phyloP scores from a whole-genome alignment of 1,140 invertebrate species.

The Trichoplusia ni region DNA sequence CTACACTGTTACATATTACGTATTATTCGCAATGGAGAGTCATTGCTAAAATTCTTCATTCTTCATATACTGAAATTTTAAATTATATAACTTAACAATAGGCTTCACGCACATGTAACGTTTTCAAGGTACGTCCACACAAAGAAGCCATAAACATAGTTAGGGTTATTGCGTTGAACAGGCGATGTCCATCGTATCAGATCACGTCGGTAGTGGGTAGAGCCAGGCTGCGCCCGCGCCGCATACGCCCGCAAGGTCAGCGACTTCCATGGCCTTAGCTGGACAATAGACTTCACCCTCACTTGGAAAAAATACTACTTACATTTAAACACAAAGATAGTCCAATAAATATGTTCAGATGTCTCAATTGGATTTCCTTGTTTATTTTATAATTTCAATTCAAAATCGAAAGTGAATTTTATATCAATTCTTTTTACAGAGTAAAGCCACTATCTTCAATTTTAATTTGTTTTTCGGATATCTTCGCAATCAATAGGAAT shows the following conservation, averaged over 20 bases:
- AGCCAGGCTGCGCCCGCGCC: slow-evolving; percentile 47
- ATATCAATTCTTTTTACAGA: too few relatives aligned
- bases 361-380: too few relatives aligned
- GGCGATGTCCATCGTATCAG: slow-evolving; percentile 26
- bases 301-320: neutral
- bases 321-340: slow-evolving; percentile 9
- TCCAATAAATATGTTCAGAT: too few relatives aligned
- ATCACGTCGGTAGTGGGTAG: slow-evolving; percentile 32
- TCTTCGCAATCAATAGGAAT: too few relatives aligned
- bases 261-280: slow-evolving; percentile 52
- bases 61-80: neutral
- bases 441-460: too few relatives aligned
- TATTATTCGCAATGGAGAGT: neutral
- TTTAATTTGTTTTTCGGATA: too few relatives aligned
- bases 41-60: neutral
- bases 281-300: slow-evolving; percentile 27
- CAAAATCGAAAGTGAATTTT: too few relatives aligned
- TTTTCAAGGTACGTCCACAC: slow-evolving; percentile 5
- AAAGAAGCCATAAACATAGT: slow-evolving; percentile 19
- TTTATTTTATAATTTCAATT: too few relatives aligned
- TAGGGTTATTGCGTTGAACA: slow-evolving; percentile 16
- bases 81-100: slow-evolving; percentile 20
- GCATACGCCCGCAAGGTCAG: slow-evolving; percentile 69
- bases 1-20: too few relatives aligned
- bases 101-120: slow-evolving; percentile 9